These are phyloP conservation scores for Rhizoglyphus robini DNA, from an alignment of 1,140 invertebrate genomes.

Conservation along the genomic window DNA sequence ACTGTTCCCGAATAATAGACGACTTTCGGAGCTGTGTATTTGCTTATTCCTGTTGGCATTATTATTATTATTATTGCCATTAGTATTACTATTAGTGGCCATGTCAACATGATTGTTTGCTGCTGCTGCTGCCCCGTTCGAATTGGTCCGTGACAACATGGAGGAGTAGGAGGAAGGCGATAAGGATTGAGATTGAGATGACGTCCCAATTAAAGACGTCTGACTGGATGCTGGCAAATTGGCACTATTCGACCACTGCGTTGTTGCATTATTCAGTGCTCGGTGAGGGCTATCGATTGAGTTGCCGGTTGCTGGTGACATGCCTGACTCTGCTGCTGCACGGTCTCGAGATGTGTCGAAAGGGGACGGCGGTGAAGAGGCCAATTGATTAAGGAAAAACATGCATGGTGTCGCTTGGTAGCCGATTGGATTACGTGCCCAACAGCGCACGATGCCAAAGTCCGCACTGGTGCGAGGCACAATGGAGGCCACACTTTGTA, in stretches of 20 bases:
- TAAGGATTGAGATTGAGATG: too few relatives aligned
- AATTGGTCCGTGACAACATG: too few relatives aligned
- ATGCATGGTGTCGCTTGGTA: constrained; percentile 11
- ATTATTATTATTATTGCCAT: too few relatives aligned
- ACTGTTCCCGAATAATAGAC: not conserved
- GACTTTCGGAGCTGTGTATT: not conserved
- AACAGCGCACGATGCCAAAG: constrained; percentile 5
- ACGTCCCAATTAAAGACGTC: not conserved
- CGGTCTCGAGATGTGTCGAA: not conserved
- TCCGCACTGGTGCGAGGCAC: not conserved
- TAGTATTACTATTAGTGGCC: too few relatives aligned
- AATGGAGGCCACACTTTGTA: not conserved
- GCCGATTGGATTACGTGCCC: constrained; percentile 11
- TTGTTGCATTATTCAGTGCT: too few relatives aligned
- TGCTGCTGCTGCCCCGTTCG: too few relatives aligned
- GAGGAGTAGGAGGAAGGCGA: too few relatives aligned
- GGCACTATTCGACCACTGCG: too few relatives aligned
- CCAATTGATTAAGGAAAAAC: not conserved
- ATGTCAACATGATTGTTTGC: too few relatives aligned
- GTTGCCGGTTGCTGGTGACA: not conserved
- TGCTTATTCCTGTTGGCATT: not conserved
- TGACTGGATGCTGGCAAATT: not conserved
- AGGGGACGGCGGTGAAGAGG: not conserved
- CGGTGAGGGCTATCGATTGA: too few relatives aligned
- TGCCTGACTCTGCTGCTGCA: not conserved